These are phyloP conservation scores for Rutilus rutilus DNA, from an alignment of 2,113 vertebrate species.

Conservation along the genomic window DNA sequence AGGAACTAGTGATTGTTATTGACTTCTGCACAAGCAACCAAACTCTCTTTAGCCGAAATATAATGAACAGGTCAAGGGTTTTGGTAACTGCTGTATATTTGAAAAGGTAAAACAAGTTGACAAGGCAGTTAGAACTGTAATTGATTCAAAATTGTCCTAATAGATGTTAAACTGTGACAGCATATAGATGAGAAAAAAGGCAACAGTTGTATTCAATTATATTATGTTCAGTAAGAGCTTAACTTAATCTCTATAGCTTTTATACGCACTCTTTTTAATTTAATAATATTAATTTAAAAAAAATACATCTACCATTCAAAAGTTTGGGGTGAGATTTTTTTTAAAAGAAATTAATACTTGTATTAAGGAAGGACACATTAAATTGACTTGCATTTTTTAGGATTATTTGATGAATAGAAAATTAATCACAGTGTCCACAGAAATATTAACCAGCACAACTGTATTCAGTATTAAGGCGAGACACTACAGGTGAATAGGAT, in stretches of 20 bases:
- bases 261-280: not conserved
- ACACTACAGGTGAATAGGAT: too few relatives aligned
- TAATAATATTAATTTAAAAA: too few relatives aligned
- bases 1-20: not conserved
- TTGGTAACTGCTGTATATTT: not conserved
- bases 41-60: not conserved
- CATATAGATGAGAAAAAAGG: not conserved
- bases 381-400: too few relatives aligned
- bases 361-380: too few relatives aligned
- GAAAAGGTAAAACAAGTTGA: not conserved
- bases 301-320: not conserved
- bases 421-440: too few relatives aligned
- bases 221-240: not conserved
- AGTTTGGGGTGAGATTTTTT: not conserved
- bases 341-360: too few relatives aligned
- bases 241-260: not conserved
- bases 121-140: not conserved
- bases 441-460: too few relatives aligned
- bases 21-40: not conserved
- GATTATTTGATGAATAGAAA: too few relatives aligned
- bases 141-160: conserved; percentile 7
- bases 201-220: not conserved
- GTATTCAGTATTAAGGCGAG: too few relatives aligned
- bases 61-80: not conserved
- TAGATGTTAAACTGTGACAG: not conserved